phyloP scores from a whole-genome alignment of 2,113 vertebrate genomes.

The Syngnathus scovelli region DNA sequence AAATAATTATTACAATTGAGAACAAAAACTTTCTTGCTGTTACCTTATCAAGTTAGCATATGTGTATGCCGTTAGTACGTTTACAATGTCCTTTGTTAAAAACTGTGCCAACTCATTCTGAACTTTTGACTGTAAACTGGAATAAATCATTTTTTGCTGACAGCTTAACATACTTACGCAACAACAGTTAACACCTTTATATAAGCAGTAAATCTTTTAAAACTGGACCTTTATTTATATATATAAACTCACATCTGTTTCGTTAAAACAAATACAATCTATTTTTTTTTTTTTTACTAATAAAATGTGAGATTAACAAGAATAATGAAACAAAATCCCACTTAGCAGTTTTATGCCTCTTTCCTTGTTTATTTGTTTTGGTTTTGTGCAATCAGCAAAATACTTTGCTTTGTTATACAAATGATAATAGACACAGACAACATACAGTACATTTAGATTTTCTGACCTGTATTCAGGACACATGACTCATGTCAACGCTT shows the following conservation, averaged over 20 bases:
- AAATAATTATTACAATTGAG: not conserved
- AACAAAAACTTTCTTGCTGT: no score
- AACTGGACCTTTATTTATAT: slow-evolving; percentile 3
- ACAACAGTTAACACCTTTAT: not conserved
- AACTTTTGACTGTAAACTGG: not conserved
- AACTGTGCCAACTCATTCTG: not conserved
- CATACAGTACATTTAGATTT: slow-evolving; percentile 47
- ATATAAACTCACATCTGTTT: not conserved
- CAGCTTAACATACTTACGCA: slow-evolving; percentile 1
- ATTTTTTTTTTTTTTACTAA: not conserved
- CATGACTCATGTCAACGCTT: slow-evolving; percentile 40
- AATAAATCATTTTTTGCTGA: not conserved
- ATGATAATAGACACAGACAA: slow-evolving; percentile 55
- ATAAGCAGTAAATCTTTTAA: slow-evolving; percentile 2
- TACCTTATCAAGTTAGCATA: no score
- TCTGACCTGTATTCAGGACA: slow-evolving; percentile 32
- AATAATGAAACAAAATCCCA: slow-evolving; percentile 3
- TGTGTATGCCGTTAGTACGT: not conserved
- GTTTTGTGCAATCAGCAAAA: slow-evolving; percentile 62
- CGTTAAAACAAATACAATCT: not conserved
- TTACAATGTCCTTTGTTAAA: not conserved
- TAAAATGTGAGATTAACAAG: not conserved
- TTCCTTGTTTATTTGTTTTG: slow-evolving; percentile 54
- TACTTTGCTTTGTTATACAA: slow-evolving; percentile 48
- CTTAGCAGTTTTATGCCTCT: slow-evolving; percentile 13